Conservation (phyloP, 2,888 invertebrate genomes). For the Sabellastarte sp. region DNA sequence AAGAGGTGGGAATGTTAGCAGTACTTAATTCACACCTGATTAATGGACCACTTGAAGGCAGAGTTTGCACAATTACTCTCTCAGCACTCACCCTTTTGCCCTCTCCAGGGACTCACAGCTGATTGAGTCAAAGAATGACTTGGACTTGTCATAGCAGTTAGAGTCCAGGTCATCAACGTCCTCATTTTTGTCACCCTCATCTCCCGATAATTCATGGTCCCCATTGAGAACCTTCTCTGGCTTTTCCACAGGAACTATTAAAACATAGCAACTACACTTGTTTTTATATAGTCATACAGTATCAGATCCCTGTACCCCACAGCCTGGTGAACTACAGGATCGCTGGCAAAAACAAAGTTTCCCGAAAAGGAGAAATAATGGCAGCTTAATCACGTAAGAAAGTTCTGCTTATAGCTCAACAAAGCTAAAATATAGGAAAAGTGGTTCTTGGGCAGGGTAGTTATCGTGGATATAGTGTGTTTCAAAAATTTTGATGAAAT, state of each 20-base stretch:
- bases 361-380: no score
- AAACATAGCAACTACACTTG: background rate
- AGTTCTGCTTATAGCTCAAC: no score
- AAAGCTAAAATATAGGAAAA: no score
- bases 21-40: background rate
- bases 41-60: no score
- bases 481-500: no score
- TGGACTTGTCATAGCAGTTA: constrained; percentile 87
- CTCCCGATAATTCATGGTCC: constrained; percentile 30
- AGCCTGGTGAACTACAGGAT: no score
- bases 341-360: no score
- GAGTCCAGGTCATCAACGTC: constrained; percentile 38
- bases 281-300: no score
- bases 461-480: no score
- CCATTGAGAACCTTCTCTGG: constrained; percentile 35
- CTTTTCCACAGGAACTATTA: constrained; percentile 29
- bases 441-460: no score
- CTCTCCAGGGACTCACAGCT: constrained; percentile 97
- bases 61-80: background rate
- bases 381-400: no score
- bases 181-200: constrained; percentile 21
- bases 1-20: background rate
- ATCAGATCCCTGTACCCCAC: no score
- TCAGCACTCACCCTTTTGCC: constrained; percentile 49
- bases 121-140: constrained; percentile 99